Evolutionary conservation across 2,113 vertebrate species (phyloP).

Genomic region (Pseudopipra pipra): DNA sequence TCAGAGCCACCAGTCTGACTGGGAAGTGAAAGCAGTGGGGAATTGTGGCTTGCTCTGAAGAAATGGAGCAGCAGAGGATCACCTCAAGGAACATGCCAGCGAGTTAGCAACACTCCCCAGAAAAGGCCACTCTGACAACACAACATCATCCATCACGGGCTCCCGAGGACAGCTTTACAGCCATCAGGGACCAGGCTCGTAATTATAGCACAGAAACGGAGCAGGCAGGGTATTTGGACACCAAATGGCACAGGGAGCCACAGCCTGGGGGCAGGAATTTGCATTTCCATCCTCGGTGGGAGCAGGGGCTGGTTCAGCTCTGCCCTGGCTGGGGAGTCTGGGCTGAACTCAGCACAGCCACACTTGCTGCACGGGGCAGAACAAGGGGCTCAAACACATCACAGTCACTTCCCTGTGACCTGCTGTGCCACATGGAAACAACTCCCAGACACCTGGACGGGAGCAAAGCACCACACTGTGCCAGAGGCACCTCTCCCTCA

Average conservation of each 20-base stretch:
- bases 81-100: conserved; percentile 35
- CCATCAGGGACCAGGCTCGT: background rate
- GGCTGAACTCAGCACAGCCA: accelerated
- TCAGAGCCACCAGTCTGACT: background rate
- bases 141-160: background rate
- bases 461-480: background rate
- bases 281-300: accelerated
- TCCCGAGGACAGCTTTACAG: background rate
- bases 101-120: background rate
- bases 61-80: background rate
- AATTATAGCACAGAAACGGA: background rate
- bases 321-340: background rate
- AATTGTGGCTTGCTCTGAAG: background rate
- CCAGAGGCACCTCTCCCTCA: background rate
- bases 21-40: conserved; percentile 9
- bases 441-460: background rate
- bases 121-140: background rate
- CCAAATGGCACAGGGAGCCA: background rate
- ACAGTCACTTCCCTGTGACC: background rate
- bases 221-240: accelerated
- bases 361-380: accelerated
- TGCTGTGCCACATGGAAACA: background rate
- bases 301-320: background rate
- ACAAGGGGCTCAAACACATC: accelerated
- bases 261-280: background rate